Base-by-base conservation (phyloP, 2,888 invertebrate genomes). In the Polydrusus tereticollis region DNA sequence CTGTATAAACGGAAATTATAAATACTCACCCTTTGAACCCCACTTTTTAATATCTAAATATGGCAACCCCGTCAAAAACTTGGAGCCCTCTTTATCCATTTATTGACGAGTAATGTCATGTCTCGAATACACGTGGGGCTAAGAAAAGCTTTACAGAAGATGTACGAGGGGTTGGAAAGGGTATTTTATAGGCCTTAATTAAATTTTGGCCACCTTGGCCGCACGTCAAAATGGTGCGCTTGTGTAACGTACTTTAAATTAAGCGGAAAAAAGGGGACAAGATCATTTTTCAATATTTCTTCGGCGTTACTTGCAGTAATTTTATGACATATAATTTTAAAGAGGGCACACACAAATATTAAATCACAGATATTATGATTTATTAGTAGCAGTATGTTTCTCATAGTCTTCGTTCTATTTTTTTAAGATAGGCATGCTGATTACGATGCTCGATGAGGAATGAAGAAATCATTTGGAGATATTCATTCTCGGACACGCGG, bases 181-280 rank as follows among this genome's bases (percentile, higher is more conserved):
- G 69, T 69, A 69, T 69, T 69, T 69, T 69, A 69, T 69, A 41
- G 26, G 21, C 50, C 62, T 69, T 69, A 69, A 69, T 69, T 69
- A 69, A 67, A 67, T 67, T 67, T 67, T 67, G 67, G 67, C 67
- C 50, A 67, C 67, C 67, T 67, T 67, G 59, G 23, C 59, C 59
- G 67, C 50, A 59, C 59, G 67, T 67, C 67, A 67, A 59, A 67
- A 36, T 38, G 59, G 59, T 59, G 59, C 60, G 50, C 64, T 47
- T 38, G 18, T 50, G 63, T 70, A 74, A 71, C 74, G 71, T 63
- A 68, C 68, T 70, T 74, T 74, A 71, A 74, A 76, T 75, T 72
- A 59, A 69, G 68, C 73, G 68, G 75, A 69, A 73, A 72, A 72
- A 47, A 10, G 50, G 60, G 55, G 29, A 59, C 59, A 50, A 6